Evolutionary conservation across 2,888 invertebrate genomes (phyloP).

Genomic region (Andrena praecox): DNA sequence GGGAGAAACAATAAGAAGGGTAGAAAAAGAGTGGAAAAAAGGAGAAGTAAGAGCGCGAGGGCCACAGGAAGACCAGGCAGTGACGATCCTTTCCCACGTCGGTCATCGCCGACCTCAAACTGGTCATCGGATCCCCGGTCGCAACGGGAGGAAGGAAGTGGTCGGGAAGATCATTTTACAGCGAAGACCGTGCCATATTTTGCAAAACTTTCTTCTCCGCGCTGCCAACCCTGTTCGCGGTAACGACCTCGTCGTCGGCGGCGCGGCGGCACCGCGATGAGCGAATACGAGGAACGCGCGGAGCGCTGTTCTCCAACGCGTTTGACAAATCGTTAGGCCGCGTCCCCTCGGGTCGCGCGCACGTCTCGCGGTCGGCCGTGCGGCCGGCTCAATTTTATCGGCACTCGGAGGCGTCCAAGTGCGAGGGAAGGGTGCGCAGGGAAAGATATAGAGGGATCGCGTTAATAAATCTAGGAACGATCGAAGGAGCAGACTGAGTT

Average conservation of each 20-base stretch:
- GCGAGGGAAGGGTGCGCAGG: no score
- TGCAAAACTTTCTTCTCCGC: slow-evolving; percentile 74
- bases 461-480: no score
- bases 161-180: slow-evolving; percentile 83
- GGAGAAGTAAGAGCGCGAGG: slow-evolving; percentile 39
- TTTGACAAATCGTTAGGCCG: slow-evolving; percentile 20
- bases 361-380: no score
- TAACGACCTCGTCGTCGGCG: slow-evolving; percentile 42
- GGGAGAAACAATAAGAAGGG: slow-evolving; percentile 45
- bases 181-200: slow-evolving; percentile 75
- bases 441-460: no score
- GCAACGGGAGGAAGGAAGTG: slow-evolving; percentile 83
- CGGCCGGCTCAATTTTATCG: no score
- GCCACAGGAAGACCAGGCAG: slow-evolving; percentile 70
- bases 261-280: slow-evolving; percentile 8
- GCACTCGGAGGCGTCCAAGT: no score
- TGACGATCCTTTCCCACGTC: slow-evolving; percentile 84
- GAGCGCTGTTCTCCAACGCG: slow-evolving; percentile 5
- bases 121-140: slow-evolving; percentile 83
- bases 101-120: slow-evolving; percentile 83
- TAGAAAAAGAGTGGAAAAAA: slow-evolving; percentile 19
- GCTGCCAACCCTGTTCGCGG: slow-evolving; percentile 45
- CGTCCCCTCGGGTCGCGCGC: not conserved
- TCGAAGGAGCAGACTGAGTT: no score
- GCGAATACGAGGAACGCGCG: slow-evolving; percentile 21